Evolutionary conservation across 1,140 invertebrate genomes (phyloP).

Genomic region (Asbolus verrucosus): DNA sequence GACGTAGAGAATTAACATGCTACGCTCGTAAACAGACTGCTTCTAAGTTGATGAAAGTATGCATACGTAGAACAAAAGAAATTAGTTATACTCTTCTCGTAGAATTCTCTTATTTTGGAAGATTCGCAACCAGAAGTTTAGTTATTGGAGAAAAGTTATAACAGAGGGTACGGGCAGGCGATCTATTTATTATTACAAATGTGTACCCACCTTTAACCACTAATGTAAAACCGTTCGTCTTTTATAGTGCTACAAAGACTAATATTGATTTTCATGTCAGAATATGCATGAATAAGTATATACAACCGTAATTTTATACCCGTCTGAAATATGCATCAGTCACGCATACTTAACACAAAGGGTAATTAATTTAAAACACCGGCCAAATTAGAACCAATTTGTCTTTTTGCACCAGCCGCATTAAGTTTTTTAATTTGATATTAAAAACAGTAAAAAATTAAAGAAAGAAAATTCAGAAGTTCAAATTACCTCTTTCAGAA

Average conservation of each 20-base stretch:
- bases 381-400: neutral
- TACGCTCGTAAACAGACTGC: too few species aligned
- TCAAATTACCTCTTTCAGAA: neutral
- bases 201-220: too few species aligned
- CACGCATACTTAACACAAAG: conserved; percentile 8
- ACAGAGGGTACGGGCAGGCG: too few species aligned
- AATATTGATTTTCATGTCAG: conserved; percentile 33
- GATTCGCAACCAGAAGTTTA: too few species aligned
- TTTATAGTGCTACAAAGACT: conserved; percentile 16
- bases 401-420: neutral
- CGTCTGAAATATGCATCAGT: conserved; percentile 34
- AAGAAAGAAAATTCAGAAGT: neutral
- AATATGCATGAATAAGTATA: conserved; percentile 38
- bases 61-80: too few species aligned
- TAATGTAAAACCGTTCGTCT: conserved; percentile 5
- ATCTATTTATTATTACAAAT: too few species aligned
- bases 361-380: conserved; percentile 12
- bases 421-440: conserved; percentile 2
- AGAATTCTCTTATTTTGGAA: too few species aligned
- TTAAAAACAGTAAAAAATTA: neutral
- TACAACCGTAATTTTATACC: conserved; percentile 15
- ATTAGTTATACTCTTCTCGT: too few species aligned
- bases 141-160: too few species aligned
- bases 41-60: too few species aligned
- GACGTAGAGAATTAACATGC: too few species aligned